Percentiles rank a stretch among this genome's conserved stretches.
Evolutionary conservation across 2,797 vertebrate genomes (phyloP).

Genomic region (Betta splendens): DNA sequence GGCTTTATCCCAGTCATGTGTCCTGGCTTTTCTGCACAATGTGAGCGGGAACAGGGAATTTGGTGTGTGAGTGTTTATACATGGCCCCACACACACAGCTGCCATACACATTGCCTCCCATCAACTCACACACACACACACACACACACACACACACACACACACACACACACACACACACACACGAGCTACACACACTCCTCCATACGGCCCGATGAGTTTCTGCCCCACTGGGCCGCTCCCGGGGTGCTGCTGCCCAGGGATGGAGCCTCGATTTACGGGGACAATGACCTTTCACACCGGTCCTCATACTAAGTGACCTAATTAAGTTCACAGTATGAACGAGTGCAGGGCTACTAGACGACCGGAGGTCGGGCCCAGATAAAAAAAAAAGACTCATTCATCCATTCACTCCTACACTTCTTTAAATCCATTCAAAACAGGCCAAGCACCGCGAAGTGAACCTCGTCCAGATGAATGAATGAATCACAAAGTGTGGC

Average conservation of each 20-base stretch:
- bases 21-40: constrained; percentile 48
- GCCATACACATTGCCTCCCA: constrained; percentile 29
- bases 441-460: constrained; percentile 20
- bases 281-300: constrained; percentile 70
- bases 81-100: constrained; percentile 11
- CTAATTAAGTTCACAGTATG: constrained; percentile 62
- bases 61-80: constrained; percentile 12
- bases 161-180: background rate
- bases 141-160: constrained; percentile 25
- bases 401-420: background rate
- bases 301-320: constrained; percentile 52
- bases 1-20: constrained; percentile 72
- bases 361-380: constrained; percentile 26
- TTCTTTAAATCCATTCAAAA: background rate
- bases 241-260: constrained; percentile 35
- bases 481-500: constrained; percentile 41
- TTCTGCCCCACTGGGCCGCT: constrained; percentile 60
- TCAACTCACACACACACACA: background rate
- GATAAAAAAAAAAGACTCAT: constrained; percentile 56
- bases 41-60: constrained; percentile 48
- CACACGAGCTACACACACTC: constrained; percentile 33
- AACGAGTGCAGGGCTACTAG: constrained; percentile 6
- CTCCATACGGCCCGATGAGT: constrained; percentile 58
- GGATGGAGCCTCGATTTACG: constrained; percentile 36
- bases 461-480: constrained; percentile 36